Evolutionary conservation across 2,888 invertebrate genomes (phyloP).

Genomic region (Antheraea assamensis): DNA sequence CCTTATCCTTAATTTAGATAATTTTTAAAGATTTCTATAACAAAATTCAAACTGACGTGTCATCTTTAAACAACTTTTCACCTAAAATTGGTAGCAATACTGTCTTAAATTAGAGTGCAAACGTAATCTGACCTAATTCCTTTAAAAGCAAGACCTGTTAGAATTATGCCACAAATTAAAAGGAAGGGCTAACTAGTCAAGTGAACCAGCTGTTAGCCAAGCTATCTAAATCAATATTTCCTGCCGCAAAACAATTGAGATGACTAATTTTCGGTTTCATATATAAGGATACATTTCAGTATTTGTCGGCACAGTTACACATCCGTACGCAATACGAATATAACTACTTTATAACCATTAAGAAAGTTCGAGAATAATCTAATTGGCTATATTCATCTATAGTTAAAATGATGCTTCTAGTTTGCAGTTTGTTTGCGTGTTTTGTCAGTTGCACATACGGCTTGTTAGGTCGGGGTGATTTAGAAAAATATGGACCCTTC

Average conservation of each 20-base stretch:
- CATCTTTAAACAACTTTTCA: too few species aligned
- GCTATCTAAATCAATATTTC: not conserved
- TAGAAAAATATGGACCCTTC: conserved; percentile 70
- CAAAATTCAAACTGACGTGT: too few species aligned
- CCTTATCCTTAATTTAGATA: too few species aligned
- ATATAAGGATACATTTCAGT: not conserved
- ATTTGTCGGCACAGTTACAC: not conserved
- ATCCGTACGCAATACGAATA: not conserved
- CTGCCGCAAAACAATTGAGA: not conserved
- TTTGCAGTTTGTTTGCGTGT: conserved; percentile 24
- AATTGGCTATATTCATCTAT: not conserved
- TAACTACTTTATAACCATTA: not conserved
- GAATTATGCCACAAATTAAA: not conserved
- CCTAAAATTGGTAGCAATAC: too few species aligned
- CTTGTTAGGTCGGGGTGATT: conserved; percentile 53
- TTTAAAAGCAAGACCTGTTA: too few species aligned
- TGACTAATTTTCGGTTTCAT: conserved; percentile 1
- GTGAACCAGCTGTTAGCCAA: not conserved
- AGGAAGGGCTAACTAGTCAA: not conserved
- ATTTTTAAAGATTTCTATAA: too few species aligned
- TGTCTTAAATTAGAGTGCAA: too few species aligned
- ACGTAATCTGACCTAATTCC: too few species aligned
- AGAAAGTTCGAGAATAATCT: not conserved
- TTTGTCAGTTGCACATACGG: conserved; percentile 33
- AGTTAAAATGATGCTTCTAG: conserved; percentile 23